Evolutionary conservation across 2,797 vertebrate genomes (phyloP).

Genomic region (Alca torda): DNA sequence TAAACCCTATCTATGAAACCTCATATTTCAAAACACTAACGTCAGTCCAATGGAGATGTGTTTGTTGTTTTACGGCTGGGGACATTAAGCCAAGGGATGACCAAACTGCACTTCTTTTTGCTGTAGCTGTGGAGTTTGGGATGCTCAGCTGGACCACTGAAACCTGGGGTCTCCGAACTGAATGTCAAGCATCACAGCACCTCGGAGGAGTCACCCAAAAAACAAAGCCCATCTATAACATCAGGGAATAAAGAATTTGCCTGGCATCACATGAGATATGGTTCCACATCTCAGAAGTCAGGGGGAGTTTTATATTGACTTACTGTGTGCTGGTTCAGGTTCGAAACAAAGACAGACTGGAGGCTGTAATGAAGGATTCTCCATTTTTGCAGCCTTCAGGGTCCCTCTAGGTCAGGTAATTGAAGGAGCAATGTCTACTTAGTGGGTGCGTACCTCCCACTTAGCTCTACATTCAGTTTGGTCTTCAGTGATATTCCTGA

Average conservation of each 20-base stretch:
- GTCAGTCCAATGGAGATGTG: not conserved
- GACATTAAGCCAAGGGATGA: not conserved
- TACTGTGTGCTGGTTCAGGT: not conserved
- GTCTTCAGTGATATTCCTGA: not conserved
- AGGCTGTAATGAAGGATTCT: not conserved
- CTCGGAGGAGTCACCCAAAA: not conserved
- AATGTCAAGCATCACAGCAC: not conserved
- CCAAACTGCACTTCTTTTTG: not conserved
- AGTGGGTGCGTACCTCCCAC: not conserved
- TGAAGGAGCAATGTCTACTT: not conserved
- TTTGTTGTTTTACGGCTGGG: not conserved
- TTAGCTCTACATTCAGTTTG: not conserved
- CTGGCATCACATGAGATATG: not conserved
- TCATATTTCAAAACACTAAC: not conserved
- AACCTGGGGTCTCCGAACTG: not conserved
- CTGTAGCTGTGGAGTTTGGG: not conserved
- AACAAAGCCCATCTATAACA: not conserved
- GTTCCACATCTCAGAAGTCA: not conserved
- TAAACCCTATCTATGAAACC: not conserved
- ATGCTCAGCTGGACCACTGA: not conserved
- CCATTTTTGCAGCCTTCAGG: not conserved
- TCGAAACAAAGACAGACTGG: not conserved
- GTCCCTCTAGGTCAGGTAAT: accelerated
- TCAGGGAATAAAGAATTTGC: not conserved
- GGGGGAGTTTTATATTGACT: not conserved